Conservation (phyloP, 2,113 vertebrate genomes). For the Dromiciops gliroides region DNA sequence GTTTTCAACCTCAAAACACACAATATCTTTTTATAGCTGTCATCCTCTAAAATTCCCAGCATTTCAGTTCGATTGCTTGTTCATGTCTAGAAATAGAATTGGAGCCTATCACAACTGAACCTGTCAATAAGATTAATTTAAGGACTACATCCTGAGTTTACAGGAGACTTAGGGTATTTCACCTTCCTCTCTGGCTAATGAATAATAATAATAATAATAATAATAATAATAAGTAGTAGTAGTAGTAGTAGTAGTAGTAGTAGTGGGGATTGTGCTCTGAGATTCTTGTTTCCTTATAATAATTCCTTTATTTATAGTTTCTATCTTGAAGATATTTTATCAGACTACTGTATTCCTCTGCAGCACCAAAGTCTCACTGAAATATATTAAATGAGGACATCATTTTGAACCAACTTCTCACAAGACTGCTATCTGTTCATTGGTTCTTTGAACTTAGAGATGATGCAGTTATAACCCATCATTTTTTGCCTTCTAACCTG, state of each 20-base stretch:
- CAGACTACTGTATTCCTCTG: conserved; percentile 37
- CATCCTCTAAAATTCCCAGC: background rate
- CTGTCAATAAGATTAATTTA: conserved; percentile 26
- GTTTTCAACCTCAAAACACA: background rate
- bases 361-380: conserved; percentile 6
- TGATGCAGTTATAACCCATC: background rate
- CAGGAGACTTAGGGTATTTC: background rate
- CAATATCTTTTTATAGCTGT: background rate
- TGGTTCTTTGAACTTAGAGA: background rate
- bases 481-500: conserved; percentile 52
- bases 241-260: conserved; percentile 32
- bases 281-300: conserved; percentile 14
- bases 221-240: too few relatives aligned
- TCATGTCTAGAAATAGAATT: conserved; percentile 7
- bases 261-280: background rate
- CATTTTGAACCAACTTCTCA: background rate
- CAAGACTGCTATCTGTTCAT: background rate
- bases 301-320: conserved; percentile 10
- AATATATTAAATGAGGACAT: conserved; percentile 19
- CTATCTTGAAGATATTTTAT: conserved; percentile 14
- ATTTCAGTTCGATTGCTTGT: background rate
- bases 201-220: conserved; percentile 58
- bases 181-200: conserved; percentile 60
- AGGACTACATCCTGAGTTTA: background rate
- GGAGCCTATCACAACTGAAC: background rate